Percentiles rank a stretch among this genome's conserved stretches.
These are phyloP conservation scores for Hemiscyllium ocellatum DNA, from an alignment of 2,113 vertebrate genomes.

Conservation along the genomic window DNA sequence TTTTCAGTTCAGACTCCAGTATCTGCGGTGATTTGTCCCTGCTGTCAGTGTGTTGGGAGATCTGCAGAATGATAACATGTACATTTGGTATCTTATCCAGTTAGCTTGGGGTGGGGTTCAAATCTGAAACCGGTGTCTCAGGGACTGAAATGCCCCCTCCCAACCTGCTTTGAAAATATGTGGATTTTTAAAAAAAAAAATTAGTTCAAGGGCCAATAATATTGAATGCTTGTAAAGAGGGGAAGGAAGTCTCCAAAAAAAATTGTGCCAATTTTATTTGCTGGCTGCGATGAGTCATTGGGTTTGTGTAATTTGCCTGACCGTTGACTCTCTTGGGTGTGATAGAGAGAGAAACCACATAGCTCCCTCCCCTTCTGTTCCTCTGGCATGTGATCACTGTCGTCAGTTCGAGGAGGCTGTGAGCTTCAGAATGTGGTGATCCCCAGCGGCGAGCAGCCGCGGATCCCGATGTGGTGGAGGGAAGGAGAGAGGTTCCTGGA, in stretches of 20 bases:
- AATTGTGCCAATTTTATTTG: neutral
- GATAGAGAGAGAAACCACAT: neutral
- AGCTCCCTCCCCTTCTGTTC: neutral
- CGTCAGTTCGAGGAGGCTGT: neutral
- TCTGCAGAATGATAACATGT: too few relatives aligned
- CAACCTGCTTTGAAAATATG: too few relatives aligned
- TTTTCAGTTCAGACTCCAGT: too few relatives aligned
- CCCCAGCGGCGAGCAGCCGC: neutral
- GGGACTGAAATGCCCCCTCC: too few relatives aligned
- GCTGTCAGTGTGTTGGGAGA: too few relatives aligned
- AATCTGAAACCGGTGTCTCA: too few relatives aligned
- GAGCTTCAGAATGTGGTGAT: neutral
- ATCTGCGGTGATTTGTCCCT: too few relatives aligned
- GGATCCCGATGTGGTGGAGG: too few relatives aligned
- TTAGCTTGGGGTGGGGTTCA: too few relatives aligned
- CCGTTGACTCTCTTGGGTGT: neutral
- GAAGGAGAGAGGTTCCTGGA: too few relatives aligned
- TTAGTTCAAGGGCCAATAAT: neutral
- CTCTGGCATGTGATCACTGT: neutral
- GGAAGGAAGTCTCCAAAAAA: neutral
- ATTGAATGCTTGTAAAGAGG: too few relatives aligned
- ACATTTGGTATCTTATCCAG: too few relatives aligned
- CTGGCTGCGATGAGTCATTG: neutral
- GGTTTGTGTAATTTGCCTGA: neutral
- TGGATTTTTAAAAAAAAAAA: neutral